Base-by-base conservation (phyloP, 1,140 invertebrate genomes). In the Drosophila saltans region DNA sequence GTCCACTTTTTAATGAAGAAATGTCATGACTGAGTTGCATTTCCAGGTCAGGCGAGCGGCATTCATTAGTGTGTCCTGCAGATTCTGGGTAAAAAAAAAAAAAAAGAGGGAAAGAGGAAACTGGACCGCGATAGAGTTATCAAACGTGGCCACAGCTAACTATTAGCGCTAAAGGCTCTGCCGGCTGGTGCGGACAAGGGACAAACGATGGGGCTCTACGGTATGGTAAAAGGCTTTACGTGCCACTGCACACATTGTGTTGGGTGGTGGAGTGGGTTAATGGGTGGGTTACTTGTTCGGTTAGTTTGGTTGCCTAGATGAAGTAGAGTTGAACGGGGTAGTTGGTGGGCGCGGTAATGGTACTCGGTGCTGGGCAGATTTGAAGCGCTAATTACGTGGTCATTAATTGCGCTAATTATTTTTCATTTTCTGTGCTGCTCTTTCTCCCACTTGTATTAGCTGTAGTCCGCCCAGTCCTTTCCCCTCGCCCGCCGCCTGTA, bases 381-480 rank as follows among this genome's bases (percentile, higher is more conserved):
- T 74, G 75, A 85, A 83, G 82, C 88, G 82, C 88, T 90, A 90
- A 91, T 90, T 90, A 91, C 78, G 83, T 88, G 88, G 75, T 81
- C 88, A 91, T 91, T 90, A 90, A 90, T 90, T 88, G 86, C 86
- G 86, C 86, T 90, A 90, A 90, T 90, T 90, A 90, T 90, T 90
- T 90, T 89, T 85, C 84, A 81, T 89, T 89, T 89, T 78, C 72
- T 75, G 62, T 73, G 60, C 57, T 66, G 69, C 75, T 45, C 48
- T 69, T 58, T 67, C 9, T 1, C 7, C 10, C 33, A 36, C 33
- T 36, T 30, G 28, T 30, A 30, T 24, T 1, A 16, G 8, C 33
- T 7, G 3, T 1, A 5, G 3, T 8, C 1, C 7, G 10, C n/a
- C 10, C 10, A 16, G 16, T 7, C 21, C 6, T 52, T 1, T 48